Base-by-base conservation (phyloP, 1,140 invertebrate species). In the Diabrotica virgifera region DNA sequence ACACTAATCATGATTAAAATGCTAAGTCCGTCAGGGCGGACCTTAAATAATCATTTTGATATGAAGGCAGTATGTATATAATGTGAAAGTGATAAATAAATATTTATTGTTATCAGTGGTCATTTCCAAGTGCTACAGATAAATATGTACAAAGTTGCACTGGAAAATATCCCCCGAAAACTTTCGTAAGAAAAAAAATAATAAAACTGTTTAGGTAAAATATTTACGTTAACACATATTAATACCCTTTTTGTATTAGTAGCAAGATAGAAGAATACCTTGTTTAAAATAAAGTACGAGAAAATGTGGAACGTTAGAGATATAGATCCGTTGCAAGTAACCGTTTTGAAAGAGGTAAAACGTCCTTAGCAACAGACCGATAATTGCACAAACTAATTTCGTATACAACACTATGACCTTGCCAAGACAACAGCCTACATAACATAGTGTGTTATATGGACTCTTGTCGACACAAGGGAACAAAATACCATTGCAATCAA, bases 341-440 rank as follows among this genome's bases (percentile, higher is more conserved):
- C 24, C 24, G 24, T 24, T 24, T 24, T 24, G 24, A 24, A 24
- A 24, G 24, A 24, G 24, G 1, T 24, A 24, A 24, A 24, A 24
- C 24, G 24, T 24, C 24, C 1, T 24, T 24, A 2, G 4, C 24
- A 24, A 24, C 24, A 24, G 24, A 24, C 24, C 24, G 24, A 24
- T 24, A 63, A 63, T 63, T 62, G 55, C 63, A 65, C 46, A 38
- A 52, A 59, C 58, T 59, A 59, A 59, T 52, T 35, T 58, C 53
- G 54, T 55, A 59, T 46, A 46, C 40, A 24, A 24, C 24, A 24
- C 24, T 24, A 24, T 24, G 24, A 24, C 24, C 24, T 24, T 24
- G 24, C 4, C 24, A 24, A 24, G 24, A 24, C 24, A 24, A 24
- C 24, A 24, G 24, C 24, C 24, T 1, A 24, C 24, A 24, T 24